These are phyloP conservation scores for Sipha maydis DNA, from an alignment of 2,888 invertebrate species.

Conservation along the genomic window DNA sequence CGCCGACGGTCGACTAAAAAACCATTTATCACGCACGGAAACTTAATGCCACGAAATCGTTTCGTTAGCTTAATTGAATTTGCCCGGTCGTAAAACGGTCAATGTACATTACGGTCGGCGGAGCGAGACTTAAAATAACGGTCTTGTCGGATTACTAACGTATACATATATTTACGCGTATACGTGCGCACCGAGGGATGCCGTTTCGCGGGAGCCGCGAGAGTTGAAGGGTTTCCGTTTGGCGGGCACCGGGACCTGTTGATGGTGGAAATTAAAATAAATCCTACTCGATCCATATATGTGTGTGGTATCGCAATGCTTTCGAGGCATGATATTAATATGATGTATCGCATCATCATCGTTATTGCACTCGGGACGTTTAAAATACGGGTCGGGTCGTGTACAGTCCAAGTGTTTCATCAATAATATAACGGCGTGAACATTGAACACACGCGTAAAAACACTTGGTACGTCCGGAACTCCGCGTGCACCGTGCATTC, in stretches of 20 bases:
- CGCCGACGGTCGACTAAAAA: conserved; percentile 29
- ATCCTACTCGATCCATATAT: background rate
- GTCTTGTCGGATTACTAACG: conserved; percentile 33
- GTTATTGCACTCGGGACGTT: background rate
- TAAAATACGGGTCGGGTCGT: too few species aligned
- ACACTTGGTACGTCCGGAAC: too few species aligned
- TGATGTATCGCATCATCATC: background rate
- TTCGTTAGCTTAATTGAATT: conserved; percentile 55
- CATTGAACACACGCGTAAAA: too few species aligned
- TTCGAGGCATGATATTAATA: background rate
- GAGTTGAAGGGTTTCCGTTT: background rate
- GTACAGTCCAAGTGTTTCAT: too few species aligned
- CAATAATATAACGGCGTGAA: too few species aligned
- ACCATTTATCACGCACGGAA: conserved; percentile 51
- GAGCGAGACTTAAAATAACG: conserved; percentile 28
- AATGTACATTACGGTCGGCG: conserved; percentile 28
- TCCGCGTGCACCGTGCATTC: too few species aligned
- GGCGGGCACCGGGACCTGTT: conserved; percentile 11
- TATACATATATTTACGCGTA: background rate
- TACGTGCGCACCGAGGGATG: background rate
- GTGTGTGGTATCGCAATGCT: background rate
- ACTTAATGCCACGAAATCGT: conserved; percentile 55
- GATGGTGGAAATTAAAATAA: conserved; percentile 26
- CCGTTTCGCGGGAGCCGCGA: background rate
- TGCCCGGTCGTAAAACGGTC: conserved; percentile 53